Percentiles rank a stretch among this genome's conserved stretches.
phyloP scores from a whole-genome alignment of 2,113 vertebrate genomes.

The Merops nubicus region DNA sequence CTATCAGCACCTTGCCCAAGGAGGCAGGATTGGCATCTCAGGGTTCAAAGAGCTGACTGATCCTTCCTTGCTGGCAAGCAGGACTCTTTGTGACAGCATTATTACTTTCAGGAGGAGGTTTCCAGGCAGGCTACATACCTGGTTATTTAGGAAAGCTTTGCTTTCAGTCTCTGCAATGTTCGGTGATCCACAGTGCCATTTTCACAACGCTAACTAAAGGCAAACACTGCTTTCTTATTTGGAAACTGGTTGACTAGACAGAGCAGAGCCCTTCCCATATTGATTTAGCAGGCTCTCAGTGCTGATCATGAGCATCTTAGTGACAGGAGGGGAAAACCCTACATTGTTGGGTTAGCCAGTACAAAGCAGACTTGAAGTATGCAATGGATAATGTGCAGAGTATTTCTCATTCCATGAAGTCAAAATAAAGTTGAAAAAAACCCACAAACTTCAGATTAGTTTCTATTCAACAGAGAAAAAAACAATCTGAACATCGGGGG shows the following conservation, averaged over 20 bases:
- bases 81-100: not conserved
- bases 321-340: not conserved
- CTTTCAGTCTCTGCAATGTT: not conserved
- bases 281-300: not conserved
- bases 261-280: not conserved
- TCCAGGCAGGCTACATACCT: not conserved
- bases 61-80: not conserved
- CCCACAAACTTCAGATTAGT: not conserved
- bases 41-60: not conserved
- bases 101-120: not conserved
- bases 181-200: not conserved
- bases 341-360: not conserved
- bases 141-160: not conserved
- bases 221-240: not conserved
- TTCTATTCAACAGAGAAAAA: not conserved
- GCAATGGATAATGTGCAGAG: not conserved
- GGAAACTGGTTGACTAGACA: not conserved
- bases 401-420: not conserved
- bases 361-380: not conserved
- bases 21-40: not conserved
- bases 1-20: not conserved
- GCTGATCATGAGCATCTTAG: not conserved
- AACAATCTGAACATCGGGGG: not conserved
- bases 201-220: not conserved
- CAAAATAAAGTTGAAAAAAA: not conserved